These are phyloP conservation scores for Lasioglossum albipes DNA, from an alignment of 1,140 invertebrate genomes.

Conservation along the genomic window DNA sequence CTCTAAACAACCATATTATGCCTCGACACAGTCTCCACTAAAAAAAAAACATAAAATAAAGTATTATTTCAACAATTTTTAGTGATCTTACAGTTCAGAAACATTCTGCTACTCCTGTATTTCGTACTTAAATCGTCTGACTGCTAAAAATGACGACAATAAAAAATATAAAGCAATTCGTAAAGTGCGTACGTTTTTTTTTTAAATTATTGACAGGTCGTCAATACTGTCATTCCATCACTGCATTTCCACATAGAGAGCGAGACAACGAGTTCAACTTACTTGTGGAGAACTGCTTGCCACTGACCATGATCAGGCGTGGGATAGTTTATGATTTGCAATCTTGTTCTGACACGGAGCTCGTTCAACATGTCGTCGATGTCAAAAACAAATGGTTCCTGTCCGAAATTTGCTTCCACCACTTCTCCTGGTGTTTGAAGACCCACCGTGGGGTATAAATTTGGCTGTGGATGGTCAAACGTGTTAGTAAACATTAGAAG, in stretches of 20 bases:
- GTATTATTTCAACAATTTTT: not conserved
- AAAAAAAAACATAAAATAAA: not conserved
- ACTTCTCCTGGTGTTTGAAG: constrained; percentile 98
- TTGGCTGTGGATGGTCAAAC: constrained; percentile 85
- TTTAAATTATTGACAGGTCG: not conserved
- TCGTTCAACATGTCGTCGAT: constrained; percentile 98
- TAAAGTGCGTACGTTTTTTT: not conserved
- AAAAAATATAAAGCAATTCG: not conserved
- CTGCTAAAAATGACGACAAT: not conserved
- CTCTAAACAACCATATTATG: not conserved
- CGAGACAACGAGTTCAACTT: constrained; percentile 51
- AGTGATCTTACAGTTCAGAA: not conserved
- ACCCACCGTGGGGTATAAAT: constrained; percentile 98
- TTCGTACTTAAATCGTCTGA: not conserved
- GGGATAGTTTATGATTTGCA: constrained; percentile 92
- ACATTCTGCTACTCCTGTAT: not conserved
- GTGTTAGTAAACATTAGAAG: not conserved
- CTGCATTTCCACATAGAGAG: not conserved
- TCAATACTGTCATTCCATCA: not conserved
- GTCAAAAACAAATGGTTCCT: constrained; percentile 98
- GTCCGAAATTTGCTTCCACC: constrained; percentile 99
- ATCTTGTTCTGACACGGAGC: constrained; percentile 88
- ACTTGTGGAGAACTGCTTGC: constrained; percentile 95
- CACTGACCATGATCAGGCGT: constrained; percentile 92
- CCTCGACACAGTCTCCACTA: not conserved